These are phyloP conservation scores for Drosophila pruinosa DNA, from an alignment of 1,140 invertebrate species.

Conservation along the genomic window DNA sequence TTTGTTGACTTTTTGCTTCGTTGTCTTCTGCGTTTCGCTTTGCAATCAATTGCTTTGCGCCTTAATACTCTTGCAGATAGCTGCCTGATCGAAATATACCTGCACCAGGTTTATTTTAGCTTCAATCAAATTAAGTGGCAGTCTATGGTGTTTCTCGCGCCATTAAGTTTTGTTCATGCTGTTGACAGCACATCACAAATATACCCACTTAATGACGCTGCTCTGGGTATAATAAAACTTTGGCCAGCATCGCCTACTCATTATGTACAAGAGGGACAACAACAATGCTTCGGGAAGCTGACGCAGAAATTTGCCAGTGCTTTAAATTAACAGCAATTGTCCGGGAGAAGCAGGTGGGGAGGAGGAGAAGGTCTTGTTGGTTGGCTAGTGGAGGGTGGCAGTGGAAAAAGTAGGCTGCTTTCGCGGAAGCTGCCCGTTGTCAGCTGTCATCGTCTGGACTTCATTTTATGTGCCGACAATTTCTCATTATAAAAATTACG, in stretches of 20 bases:
- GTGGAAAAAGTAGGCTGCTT: constrained; percentile 33
- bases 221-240: constrained; percentile 5
- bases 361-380: background rate
- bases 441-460: constrained; percentile 75
- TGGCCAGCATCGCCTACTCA: constrained; percentile 39
- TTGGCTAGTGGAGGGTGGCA: background rate
- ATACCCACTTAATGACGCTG: background rate
- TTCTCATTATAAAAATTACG: constrained; percentile 81
- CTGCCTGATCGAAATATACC: background rate
- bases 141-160: background rate
- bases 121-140: too few relatives aligned
- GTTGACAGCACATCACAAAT: background rate
- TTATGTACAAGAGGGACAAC: constrained; percentile 44
- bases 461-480: constrained; percentile 80
- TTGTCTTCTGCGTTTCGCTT: constrained; percentile 19
- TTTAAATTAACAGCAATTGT: constrained; percentile 68
- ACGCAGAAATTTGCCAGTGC: constrained; percentile 72
- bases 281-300: constrained; percentile 53
- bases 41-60: constrained; percentile 57
- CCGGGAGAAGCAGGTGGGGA: background rate
- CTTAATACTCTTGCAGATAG: constrained; percentile 57
- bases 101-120: background rate
- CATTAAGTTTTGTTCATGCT: background rate
- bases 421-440: constrained; percentile 40
- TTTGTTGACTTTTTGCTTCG: constrained; percentile 30